phyloP scores from a whole-genome alignment of 2,888 invertebrate genomes.

The Drosophila falleni region DNA sequence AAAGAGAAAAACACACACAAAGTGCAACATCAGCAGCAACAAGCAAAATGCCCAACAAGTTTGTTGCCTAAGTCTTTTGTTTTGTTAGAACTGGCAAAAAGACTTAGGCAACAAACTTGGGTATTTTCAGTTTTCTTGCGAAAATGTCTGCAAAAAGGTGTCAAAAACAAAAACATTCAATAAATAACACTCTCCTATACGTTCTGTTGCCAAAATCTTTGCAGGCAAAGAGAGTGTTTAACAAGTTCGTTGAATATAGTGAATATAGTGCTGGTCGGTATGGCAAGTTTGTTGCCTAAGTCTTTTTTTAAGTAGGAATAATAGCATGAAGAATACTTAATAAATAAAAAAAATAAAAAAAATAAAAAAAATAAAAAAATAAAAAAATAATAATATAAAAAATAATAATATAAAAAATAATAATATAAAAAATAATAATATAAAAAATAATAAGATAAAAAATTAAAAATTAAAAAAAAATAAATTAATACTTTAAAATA shows the following conservation, averaged over 20 bases:
- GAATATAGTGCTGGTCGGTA: not conserved
- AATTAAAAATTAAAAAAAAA: not conserved
- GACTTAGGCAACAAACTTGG: constrained; percentile 11
- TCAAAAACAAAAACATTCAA: not conserved
- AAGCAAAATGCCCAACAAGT: constrained; percentile 31
- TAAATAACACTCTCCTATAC: constrained; percentile 4
- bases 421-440: not conserved
- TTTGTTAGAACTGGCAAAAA: not conserved
- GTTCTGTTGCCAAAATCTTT: constrained; percentile 5
- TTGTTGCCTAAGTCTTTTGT: constrained; percentile 45
- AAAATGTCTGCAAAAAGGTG: constrained; percentile 1
- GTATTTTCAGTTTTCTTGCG: not conserved
- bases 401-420: not conserved
- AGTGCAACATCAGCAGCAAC: not conserved
- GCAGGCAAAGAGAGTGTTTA: not conserved
- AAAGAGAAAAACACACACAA: not conserved
- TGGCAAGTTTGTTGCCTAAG: constrained; percentile 60
- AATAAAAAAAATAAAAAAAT: no score
- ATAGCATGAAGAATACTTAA: not conserved
- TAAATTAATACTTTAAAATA: no score
- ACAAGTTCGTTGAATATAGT: constrained; percentile 9
- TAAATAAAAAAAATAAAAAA: not conserved
- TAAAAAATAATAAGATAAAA: not conserved
- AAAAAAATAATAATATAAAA: not conserved
- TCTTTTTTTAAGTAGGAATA: constrained; percentile 32